Evolutionary conservation across 2,113 vertebrate genomes (phyloP).

Genomic region (Raja brachyura): DNA sequence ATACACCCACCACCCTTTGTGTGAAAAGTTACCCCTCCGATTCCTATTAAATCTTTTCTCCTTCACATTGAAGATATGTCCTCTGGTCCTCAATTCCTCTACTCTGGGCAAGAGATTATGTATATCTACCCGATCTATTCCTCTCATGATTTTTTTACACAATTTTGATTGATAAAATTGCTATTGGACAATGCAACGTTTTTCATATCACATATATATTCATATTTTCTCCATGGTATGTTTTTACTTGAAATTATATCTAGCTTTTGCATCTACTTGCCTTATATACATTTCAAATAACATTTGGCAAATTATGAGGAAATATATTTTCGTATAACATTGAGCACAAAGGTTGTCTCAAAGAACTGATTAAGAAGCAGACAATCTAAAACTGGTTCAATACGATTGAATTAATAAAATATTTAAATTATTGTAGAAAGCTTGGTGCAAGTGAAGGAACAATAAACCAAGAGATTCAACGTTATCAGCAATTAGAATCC

Average conservation of each 20-base stretch:
- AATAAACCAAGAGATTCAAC: constrained; percentile 97
- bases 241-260: neutral
- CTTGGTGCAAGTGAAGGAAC: constrained; percentile 95
- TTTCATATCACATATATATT: neutral
- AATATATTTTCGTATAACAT: neutral
- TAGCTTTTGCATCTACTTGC: neutral
- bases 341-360: neutral
- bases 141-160: no score
- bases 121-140: no score
- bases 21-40: no score
- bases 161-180: neutral
- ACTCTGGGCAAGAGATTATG: no score
- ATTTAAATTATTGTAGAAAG: constrained; percentile 64
- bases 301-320: neutral
- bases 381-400: neutral
- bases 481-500: constrained; percentile 91
- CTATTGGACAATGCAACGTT: neutral
- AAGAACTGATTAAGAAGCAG: neutral
- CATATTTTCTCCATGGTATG: neutral
- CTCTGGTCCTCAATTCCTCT: no score
- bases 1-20: no score
- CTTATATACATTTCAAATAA: neutral
- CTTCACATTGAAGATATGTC: no score
- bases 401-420: neutral
- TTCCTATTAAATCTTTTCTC: no score